Evolutionary conservation across 1,140 invertebrate species (phyloP), one percentile per base, ranked within the genome.

Genomic region (Heliothis virescens): DNA sequence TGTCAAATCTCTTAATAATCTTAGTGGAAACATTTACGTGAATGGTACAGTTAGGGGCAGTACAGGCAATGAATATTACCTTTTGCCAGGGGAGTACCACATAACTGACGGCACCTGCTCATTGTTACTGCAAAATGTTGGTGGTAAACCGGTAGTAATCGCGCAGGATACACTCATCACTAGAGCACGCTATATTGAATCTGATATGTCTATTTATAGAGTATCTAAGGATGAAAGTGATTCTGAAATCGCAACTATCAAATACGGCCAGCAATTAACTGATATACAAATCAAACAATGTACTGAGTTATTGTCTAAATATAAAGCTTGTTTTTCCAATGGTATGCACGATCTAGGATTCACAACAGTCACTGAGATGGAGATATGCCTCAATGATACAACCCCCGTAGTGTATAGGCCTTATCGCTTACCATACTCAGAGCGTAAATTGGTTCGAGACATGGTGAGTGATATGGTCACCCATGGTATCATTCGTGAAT

Each of bases 81-180:
- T 82, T 12, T 78, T 73, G 60, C 82, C 85, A 12, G 85, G 85
- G 12, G 83, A 83, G 71, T 83, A 82, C 75, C 57, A 81, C 16
- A 71, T 85, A 41, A 18, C 48, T 1, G 21, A 59, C n/a, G 71
- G 72, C 11, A 41, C 3, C 2, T 72, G 83, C 62, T 9, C 11
- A 7, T 3, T 86, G 11, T 21, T 85, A 13, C 41, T 85, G 18
- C 82, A 80, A 26, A 85, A 83, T 72, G 29, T 83, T 11, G 63
- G 80, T 4, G 50, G 34, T n/a, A 67, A 75, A 16, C 52, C 16
- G 15, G 15, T 55, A 55, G n/a, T 55, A 16, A 55, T 55, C 53
- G 15, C 12, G 62, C 75, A 59, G 63, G 67, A 55, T 29, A 53
- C 21, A 13, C 71, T 83, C n/a, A 26, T 83, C 3, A 80, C 80